Conservation (phyloP, 2,888 invertebrate genomes). For the Micoletzkya japonica region DNA sequence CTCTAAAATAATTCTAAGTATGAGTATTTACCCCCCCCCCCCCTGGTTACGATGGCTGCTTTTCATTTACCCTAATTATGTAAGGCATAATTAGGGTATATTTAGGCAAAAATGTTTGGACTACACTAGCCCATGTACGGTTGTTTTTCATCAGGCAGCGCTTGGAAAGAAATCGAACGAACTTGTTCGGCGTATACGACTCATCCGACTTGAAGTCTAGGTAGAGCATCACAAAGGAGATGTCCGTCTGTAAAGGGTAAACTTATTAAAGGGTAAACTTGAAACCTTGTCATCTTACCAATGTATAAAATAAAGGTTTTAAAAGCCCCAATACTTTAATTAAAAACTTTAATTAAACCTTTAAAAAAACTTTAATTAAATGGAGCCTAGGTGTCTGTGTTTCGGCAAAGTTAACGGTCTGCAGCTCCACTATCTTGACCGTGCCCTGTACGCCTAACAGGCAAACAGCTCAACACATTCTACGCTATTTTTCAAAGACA, state of each 20-base stretch:
- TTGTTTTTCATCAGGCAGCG: background rate
- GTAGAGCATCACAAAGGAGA: slow-evolving; percentile 92
- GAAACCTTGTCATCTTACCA: background rate
- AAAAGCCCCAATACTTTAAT: background rate
- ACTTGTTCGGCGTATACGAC: slow-evolving; percentile 92
- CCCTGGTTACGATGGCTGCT: no score
- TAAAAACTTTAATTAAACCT: background rate
- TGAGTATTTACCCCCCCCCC: no score
- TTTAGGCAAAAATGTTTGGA: background rate
- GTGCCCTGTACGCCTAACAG: no score
- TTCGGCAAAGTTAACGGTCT: background rate
- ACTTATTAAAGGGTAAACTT: no score
- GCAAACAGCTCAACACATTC: background rate
- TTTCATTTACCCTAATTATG: no score
- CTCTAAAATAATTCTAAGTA: no score
- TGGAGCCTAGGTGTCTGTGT: background rate
- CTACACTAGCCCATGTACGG: background rate
- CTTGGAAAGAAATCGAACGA: slow-evolving; percentile 32
- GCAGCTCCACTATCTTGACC: no score
- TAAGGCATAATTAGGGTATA: no score
- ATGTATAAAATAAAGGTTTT: background rate
- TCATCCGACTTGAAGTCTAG: slow-evolving; percentile 97
- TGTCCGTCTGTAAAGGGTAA: slow-evolving; percentile 73
- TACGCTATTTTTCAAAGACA: background rate
- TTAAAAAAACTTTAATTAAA: background rate